Evolutionary conservation across 2,113 vertebrate genomes (phyloP).

Genomic region (Spea bombifrons): DNA sequence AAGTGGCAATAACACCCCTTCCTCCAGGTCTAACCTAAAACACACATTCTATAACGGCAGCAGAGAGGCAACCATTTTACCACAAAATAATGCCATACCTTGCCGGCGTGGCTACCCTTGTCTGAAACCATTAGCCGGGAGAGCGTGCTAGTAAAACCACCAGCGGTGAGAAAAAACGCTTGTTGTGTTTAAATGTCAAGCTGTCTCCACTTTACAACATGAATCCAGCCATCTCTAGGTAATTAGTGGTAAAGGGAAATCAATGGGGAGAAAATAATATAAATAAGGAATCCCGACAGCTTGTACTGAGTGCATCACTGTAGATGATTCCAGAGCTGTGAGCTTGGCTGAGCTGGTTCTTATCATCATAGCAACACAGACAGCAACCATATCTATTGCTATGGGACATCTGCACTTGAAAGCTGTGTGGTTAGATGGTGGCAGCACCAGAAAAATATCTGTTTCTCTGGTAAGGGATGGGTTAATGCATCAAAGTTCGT

Average conservation of each 20-base stretch:
- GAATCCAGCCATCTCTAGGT: constrained; percentile 50
- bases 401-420: constrained; percentile 53
- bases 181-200: constrained; percentile 50
- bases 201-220: constrained; percentile 49
- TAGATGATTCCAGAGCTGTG: constrained; percentile 51
- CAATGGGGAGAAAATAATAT: constrained; percentile 44
- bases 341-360: constrained; percentile 53
- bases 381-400: constrained; percentile 52
- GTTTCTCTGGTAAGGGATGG: background rate
- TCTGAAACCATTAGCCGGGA: constrained; percentile 17
- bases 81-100: constrained; percentile 4
- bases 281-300: constrained; percentile 43
- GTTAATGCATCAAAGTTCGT: too few relatives aligned
- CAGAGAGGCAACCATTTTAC: constrained; percentile 24
- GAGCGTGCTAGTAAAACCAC: background rate
- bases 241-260: constrained; percentile 47
- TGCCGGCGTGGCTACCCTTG: constrained; percentile 1
- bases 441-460: background rate
- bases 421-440: constrained; percentile 49
- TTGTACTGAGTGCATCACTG: constrained; percentile 42
- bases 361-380: constrained; percentile 60
- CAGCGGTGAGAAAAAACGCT: constrained; percentile 38
- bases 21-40: constrained; percentile 42
- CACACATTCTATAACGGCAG: constrained; percentile 28
- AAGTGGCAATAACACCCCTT: constrained; percentile 56